These are phyloP conservation scores for mouse (Mus musculus) DNA, from an alignment of 2,113 vertebrate genomes.

Conservation along the genomic window DNA sequence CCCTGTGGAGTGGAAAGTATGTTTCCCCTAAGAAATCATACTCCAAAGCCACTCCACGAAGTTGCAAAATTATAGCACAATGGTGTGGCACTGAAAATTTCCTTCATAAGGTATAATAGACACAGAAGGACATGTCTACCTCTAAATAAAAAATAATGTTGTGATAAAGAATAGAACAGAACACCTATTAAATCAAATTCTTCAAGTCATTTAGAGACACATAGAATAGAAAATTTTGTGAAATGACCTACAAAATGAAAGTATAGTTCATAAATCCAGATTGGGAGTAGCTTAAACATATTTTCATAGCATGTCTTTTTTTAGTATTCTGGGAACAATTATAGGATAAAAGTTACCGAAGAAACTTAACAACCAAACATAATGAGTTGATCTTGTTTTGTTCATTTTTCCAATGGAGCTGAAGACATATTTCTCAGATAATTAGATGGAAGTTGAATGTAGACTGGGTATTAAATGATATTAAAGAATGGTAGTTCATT, in stretches of 20 bases:
- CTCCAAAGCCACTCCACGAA: neutral
- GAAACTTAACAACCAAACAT: neutral
- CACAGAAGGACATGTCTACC: neutral
- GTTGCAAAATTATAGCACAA: neutral
- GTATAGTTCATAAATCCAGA: neutral
- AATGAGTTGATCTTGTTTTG: neutral
- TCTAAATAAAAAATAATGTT: conserved; percentile 25
- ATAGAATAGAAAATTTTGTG: neutral
- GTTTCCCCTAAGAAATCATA: neutral
- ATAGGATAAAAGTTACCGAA: conserved; percentile 39
- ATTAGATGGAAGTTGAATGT: conserved; percentile 23
- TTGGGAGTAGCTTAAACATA: neutral
- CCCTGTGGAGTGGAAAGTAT: neutral
- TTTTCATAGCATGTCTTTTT: neutral
- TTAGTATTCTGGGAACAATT: neutral
- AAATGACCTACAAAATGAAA: neutral
- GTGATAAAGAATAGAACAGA: neutral
- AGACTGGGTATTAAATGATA: neutral
- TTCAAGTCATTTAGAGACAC: neutral
- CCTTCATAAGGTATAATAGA: neutral
- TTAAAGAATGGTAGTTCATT: conserved; percentile 8
- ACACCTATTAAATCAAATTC: neutral
- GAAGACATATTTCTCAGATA: conserved; percentile 41
- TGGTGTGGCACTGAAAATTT: neutral
- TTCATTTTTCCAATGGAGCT: conserved; percentile 17